Evolutionary conservation across 2,113 vertebrate genomes (phyloP).

Genomic region (Origma solitaria): DNA sequence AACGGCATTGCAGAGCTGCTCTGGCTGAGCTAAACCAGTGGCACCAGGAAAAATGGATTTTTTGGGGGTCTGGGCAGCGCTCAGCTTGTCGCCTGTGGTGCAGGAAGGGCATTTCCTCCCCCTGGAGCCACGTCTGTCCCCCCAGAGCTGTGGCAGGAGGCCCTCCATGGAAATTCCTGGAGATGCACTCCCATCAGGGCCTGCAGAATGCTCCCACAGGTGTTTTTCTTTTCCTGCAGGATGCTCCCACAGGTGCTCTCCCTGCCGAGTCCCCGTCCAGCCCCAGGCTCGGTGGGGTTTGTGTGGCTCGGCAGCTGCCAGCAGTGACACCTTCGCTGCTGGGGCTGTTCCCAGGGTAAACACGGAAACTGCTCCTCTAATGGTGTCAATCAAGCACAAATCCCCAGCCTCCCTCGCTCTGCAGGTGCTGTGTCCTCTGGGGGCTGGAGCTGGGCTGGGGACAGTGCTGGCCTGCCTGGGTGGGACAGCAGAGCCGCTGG

Average conservation of each 20-base stretch:
- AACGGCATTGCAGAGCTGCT: not conserved
- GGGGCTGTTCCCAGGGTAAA: conserved; percentile 38
- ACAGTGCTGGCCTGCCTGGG: not conserved
- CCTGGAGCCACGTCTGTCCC: fast-evolving
- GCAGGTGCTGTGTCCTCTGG: not conserved
- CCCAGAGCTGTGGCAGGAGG: not conserved
- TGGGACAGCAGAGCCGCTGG: not conserved
- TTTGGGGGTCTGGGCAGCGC: not conserved
- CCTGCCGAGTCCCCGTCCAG: not conserved
- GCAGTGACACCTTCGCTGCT: conserved; percentile 32
- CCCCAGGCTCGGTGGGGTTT: not conserved
- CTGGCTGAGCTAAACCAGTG: not conserved
- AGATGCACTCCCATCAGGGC: fast-evolving
- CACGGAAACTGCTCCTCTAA: conserved; percentile 48
- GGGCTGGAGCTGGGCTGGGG: not conserved
- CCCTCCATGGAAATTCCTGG: not conserved
- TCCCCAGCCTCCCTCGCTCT: fast-evolving
- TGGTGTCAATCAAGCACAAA: conserved; percentile 19
- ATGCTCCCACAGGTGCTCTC: not conserved
- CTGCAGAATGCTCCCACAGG: not conserved
- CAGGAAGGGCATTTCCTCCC: not conserved
- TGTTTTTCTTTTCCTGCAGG: no score
- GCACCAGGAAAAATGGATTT: not conserved
- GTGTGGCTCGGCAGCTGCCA: conserved; percentile 39
- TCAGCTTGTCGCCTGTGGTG: not conserved